Conservation (phyloP, 2,888 invertebrate species). For the Plemyria rubiginata region DNA sequence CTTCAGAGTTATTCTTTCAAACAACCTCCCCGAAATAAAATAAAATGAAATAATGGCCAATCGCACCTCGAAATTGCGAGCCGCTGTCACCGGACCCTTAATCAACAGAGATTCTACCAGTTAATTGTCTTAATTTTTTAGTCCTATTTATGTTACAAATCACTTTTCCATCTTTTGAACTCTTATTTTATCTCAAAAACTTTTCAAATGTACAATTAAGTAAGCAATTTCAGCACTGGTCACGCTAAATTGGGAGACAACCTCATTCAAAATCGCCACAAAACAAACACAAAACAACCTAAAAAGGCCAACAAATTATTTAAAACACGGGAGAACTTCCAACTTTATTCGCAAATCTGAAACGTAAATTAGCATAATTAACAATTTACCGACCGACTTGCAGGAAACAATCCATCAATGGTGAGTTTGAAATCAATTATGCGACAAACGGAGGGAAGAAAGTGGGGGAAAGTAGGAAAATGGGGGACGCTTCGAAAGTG, state of each 20-base stretch:
- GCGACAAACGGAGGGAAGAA: slow-evolving; percentile 47
- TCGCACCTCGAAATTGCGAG: too few relatives aligned
- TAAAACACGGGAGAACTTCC: slow-evolving; percentile 18
- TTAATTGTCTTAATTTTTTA: background rate
- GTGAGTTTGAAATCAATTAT: slow-evolving; percentile 67
- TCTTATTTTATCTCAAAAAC: background rate
- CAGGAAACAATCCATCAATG: slow-evolving; percentile 73
- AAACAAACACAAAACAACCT: slow-evolving; percentile 42
- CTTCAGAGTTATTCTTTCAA: too few relatives aligned
- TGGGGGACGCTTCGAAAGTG: slow-evolving; percentile 30
- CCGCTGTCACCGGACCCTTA: too few relatives aligned
- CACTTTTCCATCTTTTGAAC: background rate
- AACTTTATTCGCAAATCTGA: slow-evolving; percentile 20
- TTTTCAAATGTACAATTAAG: slow-evolving; percentile 4
- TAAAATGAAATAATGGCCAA: too few relatives aligned
- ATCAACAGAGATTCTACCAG: too few relatives aligned
- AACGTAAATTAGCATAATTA: slow-evolving; percentile 72
- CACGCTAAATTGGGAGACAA: slow-evolving; percentile 10
- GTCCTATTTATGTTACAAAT: background rate
- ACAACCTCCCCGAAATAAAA: too few relatives aligned
- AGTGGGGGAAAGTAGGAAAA: slow-evolving; percentile 32
- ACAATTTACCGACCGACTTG: slow-evolving; percentile 71
- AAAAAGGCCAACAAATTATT: slow-evolving; percentile 52
- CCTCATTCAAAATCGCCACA: slow-evolving; percentile 12
- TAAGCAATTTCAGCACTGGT: slow-evolving; percentile 3